Conservation (phyloP, 2,888 invertebrate species). For the Argyresthia albistria region DNA sequence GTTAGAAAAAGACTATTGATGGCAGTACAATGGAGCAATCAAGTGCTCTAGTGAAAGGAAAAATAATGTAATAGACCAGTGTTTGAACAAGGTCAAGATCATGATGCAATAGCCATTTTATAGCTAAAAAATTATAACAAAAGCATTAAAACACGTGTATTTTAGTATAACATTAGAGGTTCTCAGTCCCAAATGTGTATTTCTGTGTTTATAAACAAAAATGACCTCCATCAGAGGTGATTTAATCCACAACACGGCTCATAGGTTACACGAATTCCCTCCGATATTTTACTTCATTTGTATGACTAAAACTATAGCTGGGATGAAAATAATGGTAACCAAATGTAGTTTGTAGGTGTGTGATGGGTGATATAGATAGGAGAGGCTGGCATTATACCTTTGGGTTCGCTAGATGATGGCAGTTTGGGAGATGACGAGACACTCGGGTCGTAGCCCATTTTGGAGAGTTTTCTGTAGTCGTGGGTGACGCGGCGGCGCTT, state of each 20-base stretch:
- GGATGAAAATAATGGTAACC: neutral
- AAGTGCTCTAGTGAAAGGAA: neutral
- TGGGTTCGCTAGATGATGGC: conserved; percentile 39
- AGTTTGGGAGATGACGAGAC: conserved; percentile 52
- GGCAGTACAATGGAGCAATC: neutral
- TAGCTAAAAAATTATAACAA: conserved; percentile 1
- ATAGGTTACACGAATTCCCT: conserved; percentile 66
- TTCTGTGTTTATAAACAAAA: conserved; percentile 63
- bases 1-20: neutral
- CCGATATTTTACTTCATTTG: conserved; percentile 33
- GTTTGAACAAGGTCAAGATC: conserved; percentile 28
- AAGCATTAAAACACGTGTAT: neutral
- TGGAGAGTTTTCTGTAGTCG: conserved; percentile 58
- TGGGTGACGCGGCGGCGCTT: conserved; percentile 60
- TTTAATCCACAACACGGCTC: conserved; percentile 40
- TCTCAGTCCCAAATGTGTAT: conserved; percentile 22
- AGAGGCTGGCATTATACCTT: conserved; percentile 31
- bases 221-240: conserved; percentile 57
- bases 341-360: too few species aligned
- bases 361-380: too few species aligned
- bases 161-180: neutral
- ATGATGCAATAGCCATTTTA: conserved; percentile 11
- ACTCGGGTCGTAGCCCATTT: conserved; percentile 61
- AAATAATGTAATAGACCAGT: conserved; percentile 11
- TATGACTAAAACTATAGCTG: neutral